Evolutionary conservation across 2,113 vertebrate genomes (phyloP).

Genomic region (Psettodes erumei): DNA sequence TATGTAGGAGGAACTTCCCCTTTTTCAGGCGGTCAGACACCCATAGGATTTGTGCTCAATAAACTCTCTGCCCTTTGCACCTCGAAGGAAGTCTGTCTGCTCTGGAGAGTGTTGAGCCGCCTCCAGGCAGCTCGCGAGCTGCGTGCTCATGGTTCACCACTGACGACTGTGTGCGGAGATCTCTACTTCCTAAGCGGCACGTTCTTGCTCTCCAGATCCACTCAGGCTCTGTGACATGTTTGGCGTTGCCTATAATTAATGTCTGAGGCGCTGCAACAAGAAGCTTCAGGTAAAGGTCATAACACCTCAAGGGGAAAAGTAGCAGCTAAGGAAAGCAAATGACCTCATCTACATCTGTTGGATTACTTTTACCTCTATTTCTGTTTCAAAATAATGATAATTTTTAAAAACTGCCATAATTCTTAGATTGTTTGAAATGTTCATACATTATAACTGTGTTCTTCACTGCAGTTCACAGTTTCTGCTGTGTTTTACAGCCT

Average conservation of each 20-base stretch:
- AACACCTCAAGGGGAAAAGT: conserved; percentile 37
- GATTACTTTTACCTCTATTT: conserved; percentile 33
- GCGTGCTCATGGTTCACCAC: conserved; percentile 56
- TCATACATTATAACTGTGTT: conserved; percentile 22
- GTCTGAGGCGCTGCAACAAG: conserved; percentile 53
- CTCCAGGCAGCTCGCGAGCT: conserved; percentile 60
- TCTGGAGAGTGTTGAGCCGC: conserved; percentile 58
- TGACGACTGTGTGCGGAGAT: conserved; percentile 56
- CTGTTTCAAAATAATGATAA: background rate
- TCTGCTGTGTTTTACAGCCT: background rate
- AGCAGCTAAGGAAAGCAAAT: conserved; percentile 43
- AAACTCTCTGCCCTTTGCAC: conserved; percentile 75
- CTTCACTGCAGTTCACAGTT: background rate
- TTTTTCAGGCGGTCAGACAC: conserved; percentile 65
- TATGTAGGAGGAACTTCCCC: conserved; percentile 62
- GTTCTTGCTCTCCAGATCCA: conserved; percentile 61
- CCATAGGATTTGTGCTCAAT: conserved; percentile 78
- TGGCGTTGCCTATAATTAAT: conserved; percentile 59
- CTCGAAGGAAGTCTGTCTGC: conserved; percentile 79
- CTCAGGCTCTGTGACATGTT: conserved; percentile 64
- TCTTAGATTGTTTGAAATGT: conserved; percentile 44
- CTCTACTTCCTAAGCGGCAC: conserved; percentile 65
- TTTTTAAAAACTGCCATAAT: conserved; percentile 17
- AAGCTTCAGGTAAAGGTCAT: conserved; percentile 57
- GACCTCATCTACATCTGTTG: conserved; percentile 62